Evolutionary conservation across 2,797 vertebrate genomes (phyloP), one percentile per base, ranked within the genome.

Genomic region (Phataginus tricuspis): DNA sequence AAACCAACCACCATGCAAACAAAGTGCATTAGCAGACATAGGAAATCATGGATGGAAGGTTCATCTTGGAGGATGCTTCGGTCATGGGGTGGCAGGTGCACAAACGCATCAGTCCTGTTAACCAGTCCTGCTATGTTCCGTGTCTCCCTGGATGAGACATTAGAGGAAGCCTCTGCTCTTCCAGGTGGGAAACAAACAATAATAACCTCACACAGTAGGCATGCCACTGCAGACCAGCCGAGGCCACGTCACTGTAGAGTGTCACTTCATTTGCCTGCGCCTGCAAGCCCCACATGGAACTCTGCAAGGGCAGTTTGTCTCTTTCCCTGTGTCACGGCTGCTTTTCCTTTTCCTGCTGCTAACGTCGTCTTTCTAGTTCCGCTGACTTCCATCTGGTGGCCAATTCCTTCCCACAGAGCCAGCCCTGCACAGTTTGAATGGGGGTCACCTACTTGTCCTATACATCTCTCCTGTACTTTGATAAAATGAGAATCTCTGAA

Each of bases 401-500:
- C 85, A 89, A 25, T 92, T 85, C 45, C 85, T 91, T 82, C 95
- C 93, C 57, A n/a, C 89, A 90, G 87, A 93, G 59, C 92, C 83
- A 96, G 83, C 29, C 10, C 71, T 23, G 63, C 18, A 12, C 64
- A 49, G n/a, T 34, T 34, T 27, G 86, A 92, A 57, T 66, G 83
- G 64, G 82, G 69, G 74, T 89, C 57, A 89, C 88, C 61, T 87
- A 34, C 84, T 79, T 66, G 83, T 69, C 37, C 64, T 53, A 39
- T 53, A 31, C 75, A 55, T 53, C n/a, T 89, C 94, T 31, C 74
- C n/a, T 71, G 69, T 21, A 74, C 80, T 96, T 84, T 6, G 63
- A 93, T 95, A 95, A 90, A 77, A n/a, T 12, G 7, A 79, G 88
- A 92, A 45, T 94, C 86, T 95, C 92, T 96, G 94, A 77, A 71